Conservation (phyloP, 2,888 invertebrate species). For the Gerris lacustris region DNA sequence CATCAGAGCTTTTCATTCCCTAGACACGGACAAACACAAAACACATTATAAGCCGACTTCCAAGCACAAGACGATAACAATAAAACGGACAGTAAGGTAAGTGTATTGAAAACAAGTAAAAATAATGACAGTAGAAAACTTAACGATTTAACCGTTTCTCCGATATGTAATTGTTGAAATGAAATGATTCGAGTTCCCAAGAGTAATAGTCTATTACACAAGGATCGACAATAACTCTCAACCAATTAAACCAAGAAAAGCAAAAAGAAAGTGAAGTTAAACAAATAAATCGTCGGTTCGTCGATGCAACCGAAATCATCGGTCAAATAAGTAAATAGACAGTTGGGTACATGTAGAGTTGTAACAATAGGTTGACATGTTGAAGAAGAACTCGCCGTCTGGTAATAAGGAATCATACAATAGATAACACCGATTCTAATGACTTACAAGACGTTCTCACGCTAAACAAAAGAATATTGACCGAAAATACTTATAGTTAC, state of each 20-base stretch:
- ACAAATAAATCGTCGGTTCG: no score
- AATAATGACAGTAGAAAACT: not conserved
- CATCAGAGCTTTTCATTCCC: slow-evolving; percentile 37
- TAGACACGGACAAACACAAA: not conserved
- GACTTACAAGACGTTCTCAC: no score
- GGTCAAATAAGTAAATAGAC: no score
- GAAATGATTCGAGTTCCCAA: no score
- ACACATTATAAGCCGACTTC: not conserved
- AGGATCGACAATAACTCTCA: slow-evolving; percentile 1
- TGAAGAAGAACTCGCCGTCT: not conserved
- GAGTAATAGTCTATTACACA: not conserved
- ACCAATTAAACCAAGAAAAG: not conserved
- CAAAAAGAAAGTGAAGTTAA: not conserved
- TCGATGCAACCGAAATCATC: no score
- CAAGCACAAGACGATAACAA: not conserved
- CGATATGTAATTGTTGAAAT: no score
- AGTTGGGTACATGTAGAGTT: no score
- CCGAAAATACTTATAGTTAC: no score
- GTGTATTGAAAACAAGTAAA: not conserved
- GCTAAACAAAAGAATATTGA: no score
- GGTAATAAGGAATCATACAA: not conserved
- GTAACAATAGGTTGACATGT: no score
- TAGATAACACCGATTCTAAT: not conserved
- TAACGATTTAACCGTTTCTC: no score
- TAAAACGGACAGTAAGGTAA: no score